These are phyloP conservation scores for Microplitis manilae DNA, from an alignment of 2,888 invertebrate species.

Conservation along the genomic window DNA sequence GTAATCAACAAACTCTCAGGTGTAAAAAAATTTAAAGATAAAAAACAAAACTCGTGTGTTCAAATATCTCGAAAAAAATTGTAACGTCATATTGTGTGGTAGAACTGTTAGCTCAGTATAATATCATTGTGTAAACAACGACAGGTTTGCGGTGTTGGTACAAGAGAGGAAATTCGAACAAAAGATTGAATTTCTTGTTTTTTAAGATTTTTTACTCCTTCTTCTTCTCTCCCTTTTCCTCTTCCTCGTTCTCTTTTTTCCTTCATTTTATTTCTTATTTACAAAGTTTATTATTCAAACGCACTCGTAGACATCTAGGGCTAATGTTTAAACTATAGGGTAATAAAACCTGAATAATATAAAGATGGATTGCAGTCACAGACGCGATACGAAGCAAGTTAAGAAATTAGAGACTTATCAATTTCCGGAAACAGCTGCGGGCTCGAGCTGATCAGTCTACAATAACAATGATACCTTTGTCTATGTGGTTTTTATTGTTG, in stretches of 20 bases:
- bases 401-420: slow-evolving; percentile 68
- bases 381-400: slow-evolving; percentile 40
- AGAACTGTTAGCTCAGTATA: slow-evolving; percentile 17
- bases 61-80: background rate
- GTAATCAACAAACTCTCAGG: background rate
- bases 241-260: slow-evolving; percentile 1
- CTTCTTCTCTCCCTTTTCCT: no score
- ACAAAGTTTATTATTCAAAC: background rate
- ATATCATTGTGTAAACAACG: slow-evolving; percentile 49
- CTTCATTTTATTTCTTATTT: background rate
- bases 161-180: slow-evolving; percentile 52
- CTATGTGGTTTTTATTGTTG: background rate
- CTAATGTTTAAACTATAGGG: background rate
- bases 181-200: slow-evolving; percentile 49
- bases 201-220: slow-evolving; percentile 39
- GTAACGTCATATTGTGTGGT: slow-evolving; percentile 15
- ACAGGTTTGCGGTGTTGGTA: slow-evolving; percentile 42
- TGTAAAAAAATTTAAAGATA: background rate
- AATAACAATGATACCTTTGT: slow-evolving; percentile 55
- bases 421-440: slow-evolving; percentile 66
- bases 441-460: slow-evolving; percentile 52
- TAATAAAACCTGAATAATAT: slow-evolving; percentile 21
- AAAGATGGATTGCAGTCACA: slow-evolving; percentile 12
- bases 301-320: background rate
- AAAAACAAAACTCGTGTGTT: slow-evolving; percentile 6